These are phyloP conservation scores for Prunella strophiata DNA, from an alignment of 2,797 vertebrate species.

Conservation along the genomic window DNA sequence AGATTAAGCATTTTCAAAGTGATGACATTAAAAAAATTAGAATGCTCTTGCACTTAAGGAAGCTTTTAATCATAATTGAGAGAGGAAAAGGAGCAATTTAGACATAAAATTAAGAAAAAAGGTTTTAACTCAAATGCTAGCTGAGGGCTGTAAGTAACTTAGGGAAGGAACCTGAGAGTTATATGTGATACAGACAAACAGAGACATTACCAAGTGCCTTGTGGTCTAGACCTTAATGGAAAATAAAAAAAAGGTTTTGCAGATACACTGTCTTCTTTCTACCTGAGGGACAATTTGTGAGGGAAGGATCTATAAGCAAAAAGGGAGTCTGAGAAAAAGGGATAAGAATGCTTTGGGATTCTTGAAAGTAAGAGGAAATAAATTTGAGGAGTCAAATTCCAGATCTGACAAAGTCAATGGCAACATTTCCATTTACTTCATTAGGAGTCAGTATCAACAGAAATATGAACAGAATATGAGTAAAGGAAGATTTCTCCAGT, in stretches of 20 bases:
- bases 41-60: not conserved
- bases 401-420: not conserved
- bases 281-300: not conserved
- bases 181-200: not conserved
- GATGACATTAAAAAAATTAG: not conserved
- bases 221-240: not conserved
- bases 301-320: not conserved
- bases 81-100: not conserved
- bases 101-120: not conserved
- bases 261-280: not conserved
- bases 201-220: accelerated
- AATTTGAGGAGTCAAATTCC: not conserved
- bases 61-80: not conserved
- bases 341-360: not conserved
- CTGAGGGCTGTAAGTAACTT: not conserved
- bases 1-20: not conserved
- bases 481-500: not conserved
- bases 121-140: not conserved
- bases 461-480: not conserved
- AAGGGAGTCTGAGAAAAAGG: not conserved
- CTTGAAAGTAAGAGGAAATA: not conserved
- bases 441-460: not conserved
- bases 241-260: not conserved
- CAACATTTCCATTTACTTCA: not conserved
- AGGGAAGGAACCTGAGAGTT: not conserved